Evolutionary conservation across 2,797 vertebrate species (phyloP).

Genomic region (Dryobates pubescens): DNA sequence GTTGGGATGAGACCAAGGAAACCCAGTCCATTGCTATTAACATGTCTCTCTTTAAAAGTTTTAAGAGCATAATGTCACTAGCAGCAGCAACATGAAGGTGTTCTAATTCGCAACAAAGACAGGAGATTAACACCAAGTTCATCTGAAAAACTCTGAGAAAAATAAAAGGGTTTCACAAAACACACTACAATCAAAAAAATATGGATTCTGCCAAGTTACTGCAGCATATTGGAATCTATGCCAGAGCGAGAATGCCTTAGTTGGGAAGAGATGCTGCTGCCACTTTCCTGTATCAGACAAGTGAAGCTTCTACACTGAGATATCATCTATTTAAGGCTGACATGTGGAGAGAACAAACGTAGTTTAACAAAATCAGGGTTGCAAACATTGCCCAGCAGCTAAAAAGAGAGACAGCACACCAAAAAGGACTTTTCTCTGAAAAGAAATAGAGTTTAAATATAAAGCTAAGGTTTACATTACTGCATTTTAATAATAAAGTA

Average conservation of each 20-base stretch:
- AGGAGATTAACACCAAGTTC: not conserved
- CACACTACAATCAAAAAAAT: not conserved
- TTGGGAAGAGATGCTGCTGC: not conserved
- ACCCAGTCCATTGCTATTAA: not conserved
- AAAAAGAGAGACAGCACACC: not conserved
- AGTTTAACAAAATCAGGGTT: not conserved
- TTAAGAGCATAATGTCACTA: not conserved
- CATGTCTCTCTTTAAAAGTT: not conserved
- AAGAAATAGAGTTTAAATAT: not conserved
- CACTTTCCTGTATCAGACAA: not conserved
- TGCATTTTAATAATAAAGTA: not conserved
- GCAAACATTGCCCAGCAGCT: not conserved
- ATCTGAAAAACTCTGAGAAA: not conserved
- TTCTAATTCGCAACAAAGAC: not conserved
- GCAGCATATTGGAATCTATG: fast-evolving
- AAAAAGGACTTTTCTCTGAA: not conserved
- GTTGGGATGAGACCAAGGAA: not conserved
- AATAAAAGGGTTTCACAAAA: not conserved
- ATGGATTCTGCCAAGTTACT: not conserved
- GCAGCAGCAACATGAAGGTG: fast-evolving
- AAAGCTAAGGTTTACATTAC: not conserved
- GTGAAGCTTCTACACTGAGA: not conserved
- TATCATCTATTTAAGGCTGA: not conserved
- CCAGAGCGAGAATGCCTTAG: not conserved
- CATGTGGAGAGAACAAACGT: fast-evolving